A percentile compares a stretch with the other conserved stretches of the same genome.
Conservation (phyloP, 1,140 invertebrate species). For the Mercenaria mercenaria region DNA sequence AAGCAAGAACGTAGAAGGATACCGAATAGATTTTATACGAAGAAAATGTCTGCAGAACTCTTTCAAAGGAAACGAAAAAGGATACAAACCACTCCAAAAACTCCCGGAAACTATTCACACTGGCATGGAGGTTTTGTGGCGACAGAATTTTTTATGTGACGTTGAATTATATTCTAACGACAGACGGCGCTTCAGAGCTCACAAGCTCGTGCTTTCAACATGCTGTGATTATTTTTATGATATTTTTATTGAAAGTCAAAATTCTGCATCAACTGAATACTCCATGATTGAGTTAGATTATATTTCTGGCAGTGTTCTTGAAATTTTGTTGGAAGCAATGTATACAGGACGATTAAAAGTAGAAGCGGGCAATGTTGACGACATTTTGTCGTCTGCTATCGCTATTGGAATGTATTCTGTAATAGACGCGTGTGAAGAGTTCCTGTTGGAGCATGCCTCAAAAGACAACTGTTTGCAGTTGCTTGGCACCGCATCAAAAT, state of each 20-base stretch:
- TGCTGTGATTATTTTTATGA: slow-evolving; percentile 79
- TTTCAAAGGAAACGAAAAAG: slow-evolving; percentile 58
- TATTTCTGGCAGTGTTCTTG: slow-evolving; percentile 57
- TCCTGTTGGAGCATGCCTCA: slow-evolving; percentile 66
- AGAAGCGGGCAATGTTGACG: slow-evolving; percentile 64
- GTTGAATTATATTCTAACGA: slow-evolving; percentile 64
- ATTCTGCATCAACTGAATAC: background rate
- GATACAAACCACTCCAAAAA: slow-evolving; percentile 65
- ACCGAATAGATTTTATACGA: slow-evolving; percentile 42
- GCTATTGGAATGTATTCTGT: slow-evolving; percentile 70
- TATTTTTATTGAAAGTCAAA: slow-evolving; percentile 65
- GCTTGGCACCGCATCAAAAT: slow-evolving; percentile 67
- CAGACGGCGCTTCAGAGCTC: slow-evolving; percentile 65
- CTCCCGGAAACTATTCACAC: slow-evolving; percentile 70
- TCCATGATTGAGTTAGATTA: slow-evolving; percentile 56
- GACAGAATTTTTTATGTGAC: slow-evolving; percentile 75
- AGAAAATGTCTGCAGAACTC: slow-evolving; percentile 38
- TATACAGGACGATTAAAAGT: slow-evolving; percentile 72
- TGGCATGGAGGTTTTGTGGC: slow-evolving; percentile 76
- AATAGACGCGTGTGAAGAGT: slow-evolving; percentile 74
- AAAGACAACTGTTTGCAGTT: slow-evolving; percentile 73
- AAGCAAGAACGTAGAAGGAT: background rate
- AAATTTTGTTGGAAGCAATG: slow-evolving; percentile 72
- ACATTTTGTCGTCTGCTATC: slow-evolving; percentile 66
- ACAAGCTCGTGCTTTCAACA: slow-evolving; percentile 71